A percentile compares a stretch with the other conserved stretches of the same genome.
Evolutionary conservation across 1,140 invertebrate species (phyloP).

Genomic region (Drosophila tsacasi): DNA sequence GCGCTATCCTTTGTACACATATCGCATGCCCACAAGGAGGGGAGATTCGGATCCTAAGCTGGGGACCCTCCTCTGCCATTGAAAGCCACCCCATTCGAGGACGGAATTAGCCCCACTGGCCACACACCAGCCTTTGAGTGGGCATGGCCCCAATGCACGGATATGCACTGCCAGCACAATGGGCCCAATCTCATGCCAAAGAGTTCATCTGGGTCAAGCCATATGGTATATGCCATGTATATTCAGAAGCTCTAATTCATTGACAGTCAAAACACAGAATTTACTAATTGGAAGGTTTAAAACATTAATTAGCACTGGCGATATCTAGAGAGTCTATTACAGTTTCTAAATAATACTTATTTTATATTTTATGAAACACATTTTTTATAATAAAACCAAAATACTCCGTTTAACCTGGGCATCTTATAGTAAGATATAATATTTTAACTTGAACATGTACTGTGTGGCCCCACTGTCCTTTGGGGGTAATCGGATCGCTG

Average conservation of each 20-base stretch:
- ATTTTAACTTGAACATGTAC: not conserved
- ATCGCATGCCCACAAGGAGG: conserved; percentile 46
- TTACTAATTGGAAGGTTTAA: not conserved
- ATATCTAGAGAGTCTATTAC: not conserved
- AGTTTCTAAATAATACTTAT: not conserved
- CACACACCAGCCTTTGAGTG: conserved; percentile 68
- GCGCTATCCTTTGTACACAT: conserved; percentile 62
- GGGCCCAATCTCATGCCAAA: not conserved
- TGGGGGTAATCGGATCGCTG: conserved; percentile 64
- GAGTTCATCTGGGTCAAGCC: conserved; percentile 15
- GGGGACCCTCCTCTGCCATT: conserved; percentile 22
- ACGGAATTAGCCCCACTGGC: conserved; percentile 78
- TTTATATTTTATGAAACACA: no score
- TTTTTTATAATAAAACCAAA: no score
- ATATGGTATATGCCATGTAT: not conserved
- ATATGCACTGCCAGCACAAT: conserved; percentile 36
- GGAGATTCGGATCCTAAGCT: conserved; percentile 10
- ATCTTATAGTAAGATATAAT: not conserved
- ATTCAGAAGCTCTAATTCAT: not conserved
- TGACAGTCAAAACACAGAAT: not conserved
- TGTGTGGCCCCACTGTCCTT: conserved; percentile 47
- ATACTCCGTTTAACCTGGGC: not conserved
- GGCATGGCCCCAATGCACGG: conserved; percentile 63
- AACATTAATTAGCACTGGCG: conserved; percentile 12
- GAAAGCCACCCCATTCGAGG: conserved; percentile 65